Conservation (phyloP, 35 echinoderm and acorn worm genomes). For the Heliocidaris erythrogramma region DNA sequence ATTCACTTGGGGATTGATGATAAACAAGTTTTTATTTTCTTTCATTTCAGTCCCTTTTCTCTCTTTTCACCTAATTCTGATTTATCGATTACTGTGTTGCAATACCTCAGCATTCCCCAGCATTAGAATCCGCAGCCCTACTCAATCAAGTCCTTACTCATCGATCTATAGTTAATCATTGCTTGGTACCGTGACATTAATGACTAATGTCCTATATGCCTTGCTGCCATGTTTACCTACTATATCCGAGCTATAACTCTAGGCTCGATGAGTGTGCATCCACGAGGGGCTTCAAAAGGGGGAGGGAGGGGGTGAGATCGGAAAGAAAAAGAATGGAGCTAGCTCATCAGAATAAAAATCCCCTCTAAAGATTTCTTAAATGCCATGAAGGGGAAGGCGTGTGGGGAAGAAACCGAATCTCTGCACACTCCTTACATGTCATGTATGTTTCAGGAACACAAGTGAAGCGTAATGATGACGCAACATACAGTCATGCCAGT, state of each 20-base stretch:
- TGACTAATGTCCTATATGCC: not conserved
- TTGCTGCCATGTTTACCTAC: not conserved
- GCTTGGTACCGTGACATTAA: constrained; percentile 12
- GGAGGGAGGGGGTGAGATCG: not conserved
- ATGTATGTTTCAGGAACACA: not conserved
- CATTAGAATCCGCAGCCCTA: not conserved
- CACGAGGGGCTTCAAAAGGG: not conserved
- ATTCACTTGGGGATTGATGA: no score
- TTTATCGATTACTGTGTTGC: not conserved
- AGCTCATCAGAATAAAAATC: not conserved
- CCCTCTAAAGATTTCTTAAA: not conserved
- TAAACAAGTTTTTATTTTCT: not conserved
- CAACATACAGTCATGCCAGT: not conserved
- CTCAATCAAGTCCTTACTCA: constrained; percentile 20
- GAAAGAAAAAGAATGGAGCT: not conserved
- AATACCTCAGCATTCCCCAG: not conserved
- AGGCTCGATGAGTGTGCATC: not conserved
- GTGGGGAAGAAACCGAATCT: not conserved
- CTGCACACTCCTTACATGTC: not conserved
- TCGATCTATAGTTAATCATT: constrained; percentile 23
- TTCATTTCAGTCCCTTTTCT: not conserved
- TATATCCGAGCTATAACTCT: not conserved
- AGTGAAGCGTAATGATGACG: not conserved
- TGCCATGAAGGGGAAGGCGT: not conserved
- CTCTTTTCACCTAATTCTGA: not conserved